phyloP scores from a whole-genome alignment of 2,888 invertebrate species.

The Caenorhabditis wallacei region DNA sequence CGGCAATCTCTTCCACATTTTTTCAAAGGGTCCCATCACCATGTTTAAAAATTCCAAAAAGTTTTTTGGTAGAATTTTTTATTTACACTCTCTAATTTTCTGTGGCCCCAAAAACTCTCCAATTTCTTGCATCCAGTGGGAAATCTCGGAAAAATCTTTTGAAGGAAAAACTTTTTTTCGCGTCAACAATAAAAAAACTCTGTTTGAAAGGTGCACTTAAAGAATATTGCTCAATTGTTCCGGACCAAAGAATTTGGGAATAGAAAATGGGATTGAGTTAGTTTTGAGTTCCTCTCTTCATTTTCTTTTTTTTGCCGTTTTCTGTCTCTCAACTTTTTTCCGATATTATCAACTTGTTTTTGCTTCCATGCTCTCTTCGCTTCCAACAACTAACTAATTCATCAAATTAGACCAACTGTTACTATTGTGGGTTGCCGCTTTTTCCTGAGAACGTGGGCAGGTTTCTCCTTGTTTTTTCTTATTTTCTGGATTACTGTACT shows the following conservation, averaged over 20 bases:
- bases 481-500: too few species aligned
- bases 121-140: slow-evolving; percentile 10
- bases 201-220: slow-evolving; percentile 55
- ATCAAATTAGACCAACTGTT: slow-evolving; percentile 61
- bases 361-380: slow-evolving; percentile 16
- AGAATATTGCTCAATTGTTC: slow-evolving; percentile 46
- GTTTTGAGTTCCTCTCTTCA: slow-evolving; percentile 27
- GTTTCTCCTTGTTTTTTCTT: not conserved
- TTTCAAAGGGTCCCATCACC: not conserved
- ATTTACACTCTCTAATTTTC: slow-evolving; percentile 3
- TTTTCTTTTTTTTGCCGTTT: slow-evolving; percentile 9
- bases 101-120: slow-evolving; percentile 17
- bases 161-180: slow-evolving; percentile 4
- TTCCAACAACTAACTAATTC: slow-evolving; percentile 41
- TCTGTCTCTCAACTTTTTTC: slow-evolving; percentile 2
- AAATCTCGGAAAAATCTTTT: not conserved
- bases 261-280: slow-evolving; percentile 35
- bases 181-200: slow-evolving; percentile 29
- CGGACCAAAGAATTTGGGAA: slow-evolving; percentile 48
- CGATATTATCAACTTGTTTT: slow-evolving; percentile 34
- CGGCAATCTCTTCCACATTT: slow-evolving; percentile 11
- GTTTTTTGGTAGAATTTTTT: not conserved
- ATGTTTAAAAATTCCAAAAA: not conserved
- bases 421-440: slow-evolving; percentile 37
- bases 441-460: too few species aligned